phyloP scores from a whole-genome alignment of 2,113 vertebrate genomes.

The Brachyistius frenatus region DNA sequence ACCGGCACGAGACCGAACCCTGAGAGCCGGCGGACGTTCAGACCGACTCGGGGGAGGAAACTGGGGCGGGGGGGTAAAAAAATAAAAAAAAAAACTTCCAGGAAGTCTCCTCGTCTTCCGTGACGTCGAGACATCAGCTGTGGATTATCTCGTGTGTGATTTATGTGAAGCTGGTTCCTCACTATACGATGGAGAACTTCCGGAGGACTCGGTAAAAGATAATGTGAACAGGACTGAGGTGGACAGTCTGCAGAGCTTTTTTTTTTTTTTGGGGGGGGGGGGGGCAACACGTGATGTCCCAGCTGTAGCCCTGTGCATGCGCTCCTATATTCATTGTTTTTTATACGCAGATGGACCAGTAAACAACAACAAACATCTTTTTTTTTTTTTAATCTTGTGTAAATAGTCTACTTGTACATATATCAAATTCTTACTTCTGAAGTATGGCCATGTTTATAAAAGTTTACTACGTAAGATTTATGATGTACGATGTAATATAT shows the following conservation, averaged over 20 bases:
- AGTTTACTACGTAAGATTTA: conserved; percentile 86
- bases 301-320: conserved; percentile 23
- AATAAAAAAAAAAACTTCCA: neutral
- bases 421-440: conserved; percentile 58
- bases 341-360: conserved; percentile 26
- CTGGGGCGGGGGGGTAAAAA: neutral
- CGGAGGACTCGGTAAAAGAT: conserved; percentile 39
- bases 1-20: conserved; percentile 87
- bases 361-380: conserved; percentile 20
- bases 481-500: conserved; percentile 94
- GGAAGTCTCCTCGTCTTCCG: conserved; percentile 17
- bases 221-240: conserved; percentile 47
- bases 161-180: conserved; percentile 56
- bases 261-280: neutral
- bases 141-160: conserved; percentile 67
- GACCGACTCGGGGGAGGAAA: conserved; percentile 4
- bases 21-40: conserved; percentile 50
- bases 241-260: neutral
- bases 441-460: conserved; percentile 74
- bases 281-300: conserved; percentile 6
- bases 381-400: conserved; percentile 25
- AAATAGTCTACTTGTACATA: conserved; percentile 69
- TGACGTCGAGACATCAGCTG: conserved; percentile 22
- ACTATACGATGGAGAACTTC: conserved; percentile 35
- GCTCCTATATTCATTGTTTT: conserved; percentile 20